A percentile compares a stretch with the other conserved stretches of the same genome.
phyloP scores from a whole-genome alignment of 2,113 vertebrate species.

The Anhinga anhinga region DNA sequence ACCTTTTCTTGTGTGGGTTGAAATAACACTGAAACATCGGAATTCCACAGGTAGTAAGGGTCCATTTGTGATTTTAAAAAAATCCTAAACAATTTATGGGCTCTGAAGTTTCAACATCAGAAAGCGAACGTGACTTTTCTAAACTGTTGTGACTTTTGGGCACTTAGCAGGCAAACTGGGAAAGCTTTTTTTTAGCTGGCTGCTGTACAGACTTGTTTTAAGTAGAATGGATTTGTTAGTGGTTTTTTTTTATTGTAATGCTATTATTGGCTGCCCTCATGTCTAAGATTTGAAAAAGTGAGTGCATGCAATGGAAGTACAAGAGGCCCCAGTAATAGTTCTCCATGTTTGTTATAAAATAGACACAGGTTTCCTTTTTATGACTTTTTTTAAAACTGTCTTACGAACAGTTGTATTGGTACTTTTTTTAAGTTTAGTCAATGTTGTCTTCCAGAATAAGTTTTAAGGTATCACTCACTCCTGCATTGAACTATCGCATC shows the following conservation, averaged over 20 bases:
- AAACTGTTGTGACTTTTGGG: constrained; percentile 60
- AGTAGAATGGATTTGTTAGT: constrained; percentile 61
- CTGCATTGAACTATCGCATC: constrained; percentile 71
- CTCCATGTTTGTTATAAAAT: constrained; percentile 66
- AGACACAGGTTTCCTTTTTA: constrained; percentile 70
- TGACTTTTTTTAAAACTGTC: constrained; percentile 64
- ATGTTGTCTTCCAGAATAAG: constrained; percentile 82
- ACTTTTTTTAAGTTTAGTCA: constrained; percentile 79
- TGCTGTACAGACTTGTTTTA: constrained; percentile 64
- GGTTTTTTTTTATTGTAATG: constrained; percentile 41
- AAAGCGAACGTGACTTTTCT: not conserved
- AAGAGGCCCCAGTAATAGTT: constrained; percentile 68
- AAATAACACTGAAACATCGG: not conserved
- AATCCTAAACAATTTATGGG: not conserved
- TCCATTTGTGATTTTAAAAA: not conserved
- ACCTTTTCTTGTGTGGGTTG: not conserved
- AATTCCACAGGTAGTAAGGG: constrained; percentile 10
- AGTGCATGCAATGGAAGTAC: constrained; percentile 53
- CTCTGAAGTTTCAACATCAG: constrained; percentile 21
- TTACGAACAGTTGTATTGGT: constrained; percentile 76
- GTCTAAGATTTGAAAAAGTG: constrained; percentile 49
- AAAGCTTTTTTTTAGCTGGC: constrained; percentile 68
- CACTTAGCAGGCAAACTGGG: constrained; percentile 67
- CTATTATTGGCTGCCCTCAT: constrained; percentile 62
- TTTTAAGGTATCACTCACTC: constrained; percentile 75